phyloP scores from a whole-genome alignment of 2,113 vertebrate genomes.

The Corynorhinus townsendii region DNA sequence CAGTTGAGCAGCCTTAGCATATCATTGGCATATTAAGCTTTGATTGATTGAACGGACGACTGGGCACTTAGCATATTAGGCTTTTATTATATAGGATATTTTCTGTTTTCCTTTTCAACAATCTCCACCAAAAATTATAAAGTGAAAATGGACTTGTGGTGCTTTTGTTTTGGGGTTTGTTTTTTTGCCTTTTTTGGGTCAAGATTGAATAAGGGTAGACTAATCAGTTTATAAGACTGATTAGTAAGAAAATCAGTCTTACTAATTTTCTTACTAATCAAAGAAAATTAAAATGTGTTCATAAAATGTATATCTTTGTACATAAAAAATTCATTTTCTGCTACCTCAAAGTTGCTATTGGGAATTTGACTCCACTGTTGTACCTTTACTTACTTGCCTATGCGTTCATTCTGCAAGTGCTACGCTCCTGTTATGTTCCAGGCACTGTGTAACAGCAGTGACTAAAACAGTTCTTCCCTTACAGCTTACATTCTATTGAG shows the following conservation, averaged over 20 bases:
- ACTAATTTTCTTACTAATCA: too few species aligned
- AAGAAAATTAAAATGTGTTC: neutral
- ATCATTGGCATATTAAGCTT: too few species aligned
- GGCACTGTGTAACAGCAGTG: neutral
- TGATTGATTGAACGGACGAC: too few species aligned
- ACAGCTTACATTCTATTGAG: neutral
- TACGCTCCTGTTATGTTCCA: neutral
- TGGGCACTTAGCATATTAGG: too few species aligned
- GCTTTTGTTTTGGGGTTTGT: too few species aligned
- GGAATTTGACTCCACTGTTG: neutral
- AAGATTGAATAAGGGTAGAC: neutral
- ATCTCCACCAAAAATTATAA: neutral
- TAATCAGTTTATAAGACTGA: neutral
- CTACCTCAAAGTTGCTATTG: neutral
- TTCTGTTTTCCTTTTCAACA: neutral
- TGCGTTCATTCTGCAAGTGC: neutral
- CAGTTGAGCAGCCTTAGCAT: too few species aligned
- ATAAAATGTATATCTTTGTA: neutral
- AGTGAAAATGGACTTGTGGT: neutral
- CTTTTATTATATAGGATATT: neutral
- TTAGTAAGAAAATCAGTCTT: too few species aligned
- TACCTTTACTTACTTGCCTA: neutral
- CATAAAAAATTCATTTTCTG: neutral
- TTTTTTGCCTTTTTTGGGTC: neutral
- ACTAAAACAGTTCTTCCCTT: neutral